These are phyloP conservation scores for Mormoops blainvillei DNA, from an alignment of 2,113 vertebrate genomes.

Conservation along the genomic window DNA sequence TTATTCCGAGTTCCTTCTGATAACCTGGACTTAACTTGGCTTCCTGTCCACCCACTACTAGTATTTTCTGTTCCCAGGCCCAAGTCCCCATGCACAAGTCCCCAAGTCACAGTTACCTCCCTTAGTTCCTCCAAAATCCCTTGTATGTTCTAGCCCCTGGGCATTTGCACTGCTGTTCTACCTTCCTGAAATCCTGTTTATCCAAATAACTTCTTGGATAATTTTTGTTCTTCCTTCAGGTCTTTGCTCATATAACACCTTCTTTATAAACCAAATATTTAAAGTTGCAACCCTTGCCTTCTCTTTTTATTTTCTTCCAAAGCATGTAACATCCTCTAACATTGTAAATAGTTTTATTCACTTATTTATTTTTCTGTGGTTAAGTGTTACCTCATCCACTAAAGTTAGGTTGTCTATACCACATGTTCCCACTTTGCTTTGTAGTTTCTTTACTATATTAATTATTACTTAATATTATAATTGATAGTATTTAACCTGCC, in stretches of 20 bases:
- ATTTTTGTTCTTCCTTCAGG: not conserved
- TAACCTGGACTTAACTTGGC: not conserved
- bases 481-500: not conserved
- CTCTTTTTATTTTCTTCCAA: not conserved
- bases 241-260: not conserved
- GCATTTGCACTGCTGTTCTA: not conserved
- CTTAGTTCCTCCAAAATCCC: not conserved
- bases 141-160: fast-evolving
- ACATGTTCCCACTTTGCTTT: not conserved
- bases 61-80: not conserved
- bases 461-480: not conserved
- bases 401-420: not conserved
- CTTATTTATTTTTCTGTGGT: not conserved
- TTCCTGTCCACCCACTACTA: not conserved
- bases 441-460: not conserved
- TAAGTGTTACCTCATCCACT: not conserved
- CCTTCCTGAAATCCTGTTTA: not conserved
- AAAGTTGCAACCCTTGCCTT: not conserved
- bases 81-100: not conserved
- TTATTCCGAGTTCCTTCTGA: not conserved
- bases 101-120: not conserved
- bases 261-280: not conserved
- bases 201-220: not conserved
- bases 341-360: not conserved
- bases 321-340: not conserved